Conservation (phyloP, 2,113 vertebrate genomes). For the Canis aureus region DNA sequence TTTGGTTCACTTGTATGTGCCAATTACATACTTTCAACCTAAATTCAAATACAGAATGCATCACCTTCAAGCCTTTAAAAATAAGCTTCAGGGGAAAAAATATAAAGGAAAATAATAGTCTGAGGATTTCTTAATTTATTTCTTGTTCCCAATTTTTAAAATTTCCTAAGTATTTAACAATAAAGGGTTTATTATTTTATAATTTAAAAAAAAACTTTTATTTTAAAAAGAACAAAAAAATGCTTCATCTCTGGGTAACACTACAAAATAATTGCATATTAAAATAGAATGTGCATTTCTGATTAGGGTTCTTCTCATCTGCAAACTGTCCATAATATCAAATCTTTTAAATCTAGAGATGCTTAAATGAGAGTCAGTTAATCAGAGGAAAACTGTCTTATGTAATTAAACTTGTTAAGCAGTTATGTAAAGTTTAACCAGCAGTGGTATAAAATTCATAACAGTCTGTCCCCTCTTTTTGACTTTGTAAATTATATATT, state of each 20-base stretch:
- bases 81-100: background rate
- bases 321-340: background rate
- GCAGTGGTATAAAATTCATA: background rate
- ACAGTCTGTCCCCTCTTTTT: background rate
- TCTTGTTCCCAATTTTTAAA: slow-evolving; percentile 17
- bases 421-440: slow-evolving; percentile 32
- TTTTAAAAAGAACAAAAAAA: slow-evolving; percentile 57
- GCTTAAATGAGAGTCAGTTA: background rate
- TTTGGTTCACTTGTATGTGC: background rate
- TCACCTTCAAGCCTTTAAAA: slow-evolving; percentile 46
- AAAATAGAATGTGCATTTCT: slow-evolving; percentile 34
- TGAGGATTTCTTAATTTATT: background rate
- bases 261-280: slow-evolving; percentile 24
- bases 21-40: slow-evolving; percentile 41
- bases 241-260: slow-evolving; percentile 21
- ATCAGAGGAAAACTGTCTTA: slow-evolving; percentile 41
- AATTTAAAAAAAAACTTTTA: background rate
- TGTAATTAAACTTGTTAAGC: slow-evolving; percentile 22
- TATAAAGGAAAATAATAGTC: background rate
- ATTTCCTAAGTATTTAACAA: slow-evolving; percentile 5
- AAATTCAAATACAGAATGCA: slow-evolving; percentile 29
- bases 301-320: background rate
- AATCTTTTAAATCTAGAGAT: slow-evolving; percentile 61
- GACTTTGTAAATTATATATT: slow-evolving; percentile 27
- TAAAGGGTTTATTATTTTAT: slow-evolving; percentile 28